phyloP scores from a whole-genome alignment of 2,888 invertebrate genomes.

The Amphipyra tragopoginis region DNA sequence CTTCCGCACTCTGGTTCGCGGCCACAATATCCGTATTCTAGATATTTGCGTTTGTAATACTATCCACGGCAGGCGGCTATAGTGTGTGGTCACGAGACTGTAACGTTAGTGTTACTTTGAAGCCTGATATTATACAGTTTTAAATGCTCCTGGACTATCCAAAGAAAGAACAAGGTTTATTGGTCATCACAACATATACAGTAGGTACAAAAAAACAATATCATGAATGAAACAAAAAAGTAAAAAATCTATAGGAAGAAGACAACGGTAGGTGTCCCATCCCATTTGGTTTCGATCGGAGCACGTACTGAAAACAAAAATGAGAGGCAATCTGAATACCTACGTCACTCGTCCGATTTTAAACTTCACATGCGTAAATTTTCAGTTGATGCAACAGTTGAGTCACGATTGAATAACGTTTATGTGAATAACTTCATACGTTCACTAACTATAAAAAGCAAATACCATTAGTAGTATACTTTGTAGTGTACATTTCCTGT shows the following conservation, averaged over 20 bases:
- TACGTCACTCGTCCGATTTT: background rate
- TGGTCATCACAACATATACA: no score
- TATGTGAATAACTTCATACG: background rate
- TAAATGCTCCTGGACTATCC: no score
- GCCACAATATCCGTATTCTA: background rate
- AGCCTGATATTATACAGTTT: constrained; percentile 1
- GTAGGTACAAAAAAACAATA: no score
- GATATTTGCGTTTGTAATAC: background rate
- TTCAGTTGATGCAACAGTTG: background rate
- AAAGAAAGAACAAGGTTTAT: no score
- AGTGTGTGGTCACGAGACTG: background rate
- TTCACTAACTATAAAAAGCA: constrained; percentile 8
- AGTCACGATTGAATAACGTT: background rate
- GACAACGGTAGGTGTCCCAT: no score
- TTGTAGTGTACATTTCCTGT: constrained; percentile 12
- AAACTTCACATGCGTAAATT: background rate
- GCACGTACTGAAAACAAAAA: background rate
- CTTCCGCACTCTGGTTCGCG: background rate
- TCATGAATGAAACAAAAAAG: no score
- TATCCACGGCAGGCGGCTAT: background rate
- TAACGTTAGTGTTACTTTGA: background rate
- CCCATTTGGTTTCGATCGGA: background rate
- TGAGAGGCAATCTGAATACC: background rate
- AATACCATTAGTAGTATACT: constrained; percentile 15
- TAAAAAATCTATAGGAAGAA: no score